Conservation (phyloP, 2,797 vertebrate genomes). For the Anolis apletophallus region DNA sequence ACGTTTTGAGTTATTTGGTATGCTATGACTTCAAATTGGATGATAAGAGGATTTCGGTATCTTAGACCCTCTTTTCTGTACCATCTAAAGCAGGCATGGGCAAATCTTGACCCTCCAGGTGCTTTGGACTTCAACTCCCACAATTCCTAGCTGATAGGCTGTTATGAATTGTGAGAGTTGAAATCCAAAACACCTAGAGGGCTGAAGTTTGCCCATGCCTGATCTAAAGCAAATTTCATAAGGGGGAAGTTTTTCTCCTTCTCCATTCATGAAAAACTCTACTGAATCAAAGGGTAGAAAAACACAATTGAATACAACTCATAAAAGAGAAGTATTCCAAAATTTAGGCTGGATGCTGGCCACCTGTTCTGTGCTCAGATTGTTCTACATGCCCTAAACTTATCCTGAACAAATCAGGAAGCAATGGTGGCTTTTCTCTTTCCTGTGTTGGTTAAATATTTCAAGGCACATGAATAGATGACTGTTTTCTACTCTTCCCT, state of each 20-base stretch:
- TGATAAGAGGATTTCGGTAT: too few relatives aligned
- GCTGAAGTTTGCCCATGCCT: too few relatives aligned
- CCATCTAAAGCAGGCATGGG: neutral
- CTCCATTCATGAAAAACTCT: neutral
- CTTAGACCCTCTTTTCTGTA: neutral
- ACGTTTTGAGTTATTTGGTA: neutral
- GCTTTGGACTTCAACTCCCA: too few relatives aligned
- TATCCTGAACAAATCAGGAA: slow-evolving; percentile 61
- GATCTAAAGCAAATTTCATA: neutral
- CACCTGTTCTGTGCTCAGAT: slow-evolving; percentile 47
- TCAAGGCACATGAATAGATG: slow-evolving; percentile 60
- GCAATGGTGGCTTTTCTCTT: slow-evolving; percentile 13
- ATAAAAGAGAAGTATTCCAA: neutral
- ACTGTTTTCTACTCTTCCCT: slow-evolving; percentile 35
- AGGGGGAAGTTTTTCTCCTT: neutral
- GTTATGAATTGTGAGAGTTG: too few relatives aligned
- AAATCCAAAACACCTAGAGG: too few relatives aligned
- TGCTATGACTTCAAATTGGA: neutral
- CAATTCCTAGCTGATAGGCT: too few relatives aligned
- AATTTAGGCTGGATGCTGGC: neutral
- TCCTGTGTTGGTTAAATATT: slow-evolving; percentile 68
- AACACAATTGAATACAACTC: neutral
- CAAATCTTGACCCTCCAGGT: too few relatives aligned
- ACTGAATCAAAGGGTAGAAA: neutral
- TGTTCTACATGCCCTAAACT: slow-evolving; percentile 53